Base-by-base conservation (phyloP, 2,888 invertebrate species). In the Rhingia campestris region DNA sequence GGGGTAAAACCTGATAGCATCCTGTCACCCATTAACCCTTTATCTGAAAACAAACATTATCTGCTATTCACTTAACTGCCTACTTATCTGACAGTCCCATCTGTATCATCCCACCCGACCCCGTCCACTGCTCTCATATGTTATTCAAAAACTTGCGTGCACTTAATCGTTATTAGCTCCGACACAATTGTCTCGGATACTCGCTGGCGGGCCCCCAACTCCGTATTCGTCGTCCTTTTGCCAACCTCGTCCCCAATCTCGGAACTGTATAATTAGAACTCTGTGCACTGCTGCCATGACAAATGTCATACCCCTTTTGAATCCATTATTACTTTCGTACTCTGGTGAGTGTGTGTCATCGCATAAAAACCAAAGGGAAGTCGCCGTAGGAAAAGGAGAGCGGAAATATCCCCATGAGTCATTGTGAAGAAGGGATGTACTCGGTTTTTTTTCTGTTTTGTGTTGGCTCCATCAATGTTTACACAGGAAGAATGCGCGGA, bases 101-200 rank as follows among this genome's bases (percentile, higher is more conserved):
- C 43, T 37, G 22, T 22, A 22, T 22, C 4, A 35, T 37, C 47
- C 9, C 22, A n/a, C 2, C 6, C 6, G 43, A 14, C 53, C 39
- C 33, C 37, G 35, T 75, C 12, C 35, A 33, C 9, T 12, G 30
- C 54, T 56, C n/a, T 66, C 49, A 53, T 58, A 64, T 58, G 69
- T 64, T 70, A 45, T 63, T 73, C 56, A 35, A 12, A 51, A 82
- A 79, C 63, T 82, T 82, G 82, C 82, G 82, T 79, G 73, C 79
- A 77, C 81, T 77, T 82, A 82, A 82, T 82, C 69, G 82, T 82
- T 79, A 82, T 82, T 82, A 82, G 77, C 77, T 61, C 63, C 79
- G 73, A 79, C 82, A 79, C 69, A 82, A 82, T 79, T 79, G 79
- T 69, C 79, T 79, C 77, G 66, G 58, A 64, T 64, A 66, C 53